Conservation (phyloP, 1,140 invertebrate species). For the Prorops nasuta region DNA sequence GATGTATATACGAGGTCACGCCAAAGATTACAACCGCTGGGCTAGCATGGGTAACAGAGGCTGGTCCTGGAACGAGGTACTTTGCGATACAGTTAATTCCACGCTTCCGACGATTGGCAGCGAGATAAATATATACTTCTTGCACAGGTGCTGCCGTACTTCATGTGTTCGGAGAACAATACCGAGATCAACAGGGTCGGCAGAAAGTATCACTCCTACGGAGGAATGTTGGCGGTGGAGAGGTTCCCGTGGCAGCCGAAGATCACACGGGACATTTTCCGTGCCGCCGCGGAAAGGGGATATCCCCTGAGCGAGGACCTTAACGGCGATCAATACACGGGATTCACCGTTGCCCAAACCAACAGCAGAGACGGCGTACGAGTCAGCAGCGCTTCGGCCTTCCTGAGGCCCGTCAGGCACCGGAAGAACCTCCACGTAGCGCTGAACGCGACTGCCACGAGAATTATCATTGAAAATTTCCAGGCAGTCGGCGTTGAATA, state of each 20-base stretch:
- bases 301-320: constrained; percentile 59
- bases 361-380: constrained; percentile 63
- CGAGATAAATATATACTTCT: constrained; percentile 1
- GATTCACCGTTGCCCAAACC: constrained; percentile 57
- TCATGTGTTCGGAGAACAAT: constrained; percentile 58
- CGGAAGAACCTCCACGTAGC: constrained; percentile 71
- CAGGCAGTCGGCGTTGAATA: constrained; percentile 64
- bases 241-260: constrained; percentile 55
- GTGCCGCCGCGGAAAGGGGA: constrained; percentile 59
- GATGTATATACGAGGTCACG: constrained; percentile 77
- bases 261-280: constrained; percentile 57
- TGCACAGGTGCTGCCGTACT: constrained; percentile 59
- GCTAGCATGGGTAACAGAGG: constrained; percentile 76
- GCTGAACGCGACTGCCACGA: constrained; percentile 68
- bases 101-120: background rate
- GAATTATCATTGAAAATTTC: constrained; percentile 59
- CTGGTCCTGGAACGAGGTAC: constrained; percentile 84
- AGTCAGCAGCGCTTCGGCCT: constrained; percentile 68
- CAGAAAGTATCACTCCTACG: constrained; percentile 40
- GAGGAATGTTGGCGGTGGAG: constrained; percentile 50
- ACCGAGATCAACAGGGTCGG: constrained; percentile 49
- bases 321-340: constrained; percentile 56
- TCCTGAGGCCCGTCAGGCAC: constrained; percentile 61
- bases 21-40: constrained; percentile 76
- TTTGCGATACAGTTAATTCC: too few species aligned